Evolutionary conservation across 2,888 invertebrate species (phyloP).

Genomic region (Agriopis leucophaearia): DNA sequence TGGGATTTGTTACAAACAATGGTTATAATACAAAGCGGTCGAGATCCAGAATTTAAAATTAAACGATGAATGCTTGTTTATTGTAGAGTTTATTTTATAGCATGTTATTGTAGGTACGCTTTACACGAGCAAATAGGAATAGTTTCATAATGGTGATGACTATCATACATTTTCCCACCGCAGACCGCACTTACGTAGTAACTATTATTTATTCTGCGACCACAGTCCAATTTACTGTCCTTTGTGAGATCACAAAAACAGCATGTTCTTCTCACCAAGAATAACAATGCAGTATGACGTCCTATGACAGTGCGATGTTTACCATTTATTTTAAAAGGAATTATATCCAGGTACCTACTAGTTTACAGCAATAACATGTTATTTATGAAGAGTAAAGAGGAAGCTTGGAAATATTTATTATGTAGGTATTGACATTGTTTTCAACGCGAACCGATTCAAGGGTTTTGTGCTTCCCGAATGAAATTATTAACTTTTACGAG

Average conservation of each 20-base stretch:
- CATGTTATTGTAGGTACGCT: conserved; percentile 9
- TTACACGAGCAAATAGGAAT: conserved; percentile 21
- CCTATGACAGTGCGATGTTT: conserved; percentile 44
- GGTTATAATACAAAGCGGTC: background rate
- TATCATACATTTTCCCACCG: conserved; percentile 37
- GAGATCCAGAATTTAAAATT: background rate
- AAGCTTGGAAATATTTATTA: conserved; percentile 26
- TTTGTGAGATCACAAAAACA: conserved; percentile 39
- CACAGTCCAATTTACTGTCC: conserved; percentile 33
- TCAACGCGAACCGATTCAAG: background rate
- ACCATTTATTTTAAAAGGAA: conserved; percentile 26
- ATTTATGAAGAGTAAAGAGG: conserved; percentile 39
- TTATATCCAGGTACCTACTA: conserved; percentile 25
- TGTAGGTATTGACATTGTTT: background rate
- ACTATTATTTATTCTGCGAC: background rate
- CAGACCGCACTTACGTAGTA: background rate
- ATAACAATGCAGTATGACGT: conserved; percentile 53
- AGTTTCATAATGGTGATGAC: conserved; percentile 31
- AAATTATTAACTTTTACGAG: background rate
- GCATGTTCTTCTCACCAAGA: conserved; percentile 12
- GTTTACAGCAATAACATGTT: conserved; percentile 50
- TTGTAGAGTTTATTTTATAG: conserved; percentile 6
- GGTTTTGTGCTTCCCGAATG: background rate
- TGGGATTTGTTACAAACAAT: no score
- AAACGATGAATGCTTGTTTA: conserved; percentile 17